Conservation (phyloP, 2,888 invertebrate species). For the Abrostola triplasia region DNA sequence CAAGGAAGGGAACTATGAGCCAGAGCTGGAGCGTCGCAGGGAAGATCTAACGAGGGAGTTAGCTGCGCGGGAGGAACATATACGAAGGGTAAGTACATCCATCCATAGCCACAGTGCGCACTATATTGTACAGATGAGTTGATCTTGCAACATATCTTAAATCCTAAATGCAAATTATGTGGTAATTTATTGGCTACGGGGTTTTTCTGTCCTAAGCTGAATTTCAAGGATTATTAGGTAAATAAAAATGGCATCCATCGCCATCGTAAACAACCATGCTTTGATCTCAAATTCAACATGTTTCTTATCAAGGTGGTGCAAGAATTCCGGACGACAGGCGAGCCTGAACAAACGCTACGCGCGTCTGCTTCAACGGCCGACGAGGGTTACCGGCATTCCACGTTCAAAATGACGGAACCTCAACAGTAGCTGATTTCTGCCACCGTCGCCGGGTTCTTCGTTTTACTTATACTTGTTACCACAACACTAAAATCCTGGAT, state of each 20-base stretch:
- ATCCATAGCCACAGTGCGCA: not conserved
- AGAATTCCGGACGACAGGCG: slow-evolving; percentile 63
- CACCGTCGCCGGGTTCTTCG: slow-evolving; percentile 12
- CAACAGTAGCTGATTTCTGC: slow-evolving; percentile 34
- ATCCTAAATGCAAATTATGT: too few species aligned
- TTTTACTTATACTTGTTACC: slow-evolving; percentile 14
- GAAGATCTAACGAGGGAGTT: slow-evolving; percentile 71
- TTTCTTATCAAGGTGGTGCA: slow-evolving; percentile 69
- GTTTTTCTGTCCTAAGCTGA: too few species aligned
- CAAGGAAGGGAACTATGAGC: slow-evolving; percentile 63
- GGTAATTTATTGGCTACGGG: too few species aligned
- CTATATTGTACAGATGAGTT: too few species aligned
- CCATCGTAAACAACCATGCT: not conserved
- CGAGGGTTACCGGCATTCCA: slow-evolving; percentile 69
- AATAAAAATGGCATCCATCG: not conserved
- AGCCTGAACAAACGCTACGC: slow-evolving; percentile 63
- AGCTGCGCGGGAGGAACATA: slow-evolving; percentile 71
- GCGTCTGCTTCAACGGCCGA: slow-evolving; percentile 74
- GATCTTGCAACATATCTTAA: too few species aligned
- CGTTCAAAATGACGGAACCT: slow-evolving; percentile 63
- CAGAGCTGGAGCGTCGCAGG: slow-evolving; percentile 68
- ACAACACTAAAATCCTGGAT: slow-evolving; percentile 17
- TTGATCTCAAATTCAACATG: not conserved
- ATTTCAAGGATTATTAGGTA: too few species aligned
- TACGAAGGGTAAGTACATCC: slow-evolving; percentile 67